Base-by-base conservation (phyloP, 1,140 invertebrate genomes). In the Drosophila kurseongensis region DNA sequence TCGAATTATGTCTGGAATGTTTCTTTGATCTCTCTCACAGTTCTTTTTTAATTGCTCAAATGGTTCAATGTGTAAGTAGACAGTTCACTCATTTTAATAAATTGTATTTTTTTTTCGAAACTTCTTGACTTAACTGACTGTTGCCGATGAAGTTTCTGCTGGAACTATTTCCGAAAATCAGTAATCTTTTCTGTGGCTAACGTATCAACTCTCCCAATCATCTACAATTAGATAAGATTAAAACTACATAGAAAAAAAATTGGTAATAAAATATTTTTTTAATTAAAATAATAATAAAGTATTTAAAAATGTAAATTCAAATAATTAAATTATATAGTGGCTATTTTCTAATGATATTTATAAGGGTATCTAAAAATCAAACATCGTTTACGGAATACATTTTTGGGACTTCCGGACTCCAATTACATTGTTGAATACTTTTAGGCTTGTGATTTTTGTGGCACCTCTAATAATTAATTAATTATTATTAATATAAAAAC, bases 1-100 rank as follows among this genome's bases (percentile, higher is more conserved):
- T 47, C 18, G 56, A 41, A 41, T 7, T 5, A 41, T 41, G 12
- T 58, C 14, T 32, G 40, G n/a, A 41, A 41, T 7, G n/a, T 2
- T 13, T n/a, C 6, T 18, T 18, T n/a, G 1, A 10, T 9, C 7
- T 10, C 16, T n/a, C n/a, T 62, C 42, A 32, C 62, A 62, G 36
- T 62, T 47, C 8, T 47, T 40, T 38, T 10, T 5, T 10, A 47
- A 47, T 1, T 47, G 41, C 4, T 29, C 1, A 13, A 65, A 65
- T 3, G 0, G 7, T 47, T 65, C 10, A 65, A 18, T 10, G 56
- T 8, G 8, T 5, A 4, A 57, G 32, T 10, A n/a, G 27, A 10
- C 1, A 6, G 13, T 6, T 32, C 29, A 32, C 5, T 14, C 40
- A 41, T 41, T n/a, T 7, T n/a, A 5, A 41, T 7, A 41, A 7